These are phyloP conservation scores for Bombus waltoni DNA, from an alignment of 1,140 invertebrate genomes.

Conservation along the genomic window DNA sequence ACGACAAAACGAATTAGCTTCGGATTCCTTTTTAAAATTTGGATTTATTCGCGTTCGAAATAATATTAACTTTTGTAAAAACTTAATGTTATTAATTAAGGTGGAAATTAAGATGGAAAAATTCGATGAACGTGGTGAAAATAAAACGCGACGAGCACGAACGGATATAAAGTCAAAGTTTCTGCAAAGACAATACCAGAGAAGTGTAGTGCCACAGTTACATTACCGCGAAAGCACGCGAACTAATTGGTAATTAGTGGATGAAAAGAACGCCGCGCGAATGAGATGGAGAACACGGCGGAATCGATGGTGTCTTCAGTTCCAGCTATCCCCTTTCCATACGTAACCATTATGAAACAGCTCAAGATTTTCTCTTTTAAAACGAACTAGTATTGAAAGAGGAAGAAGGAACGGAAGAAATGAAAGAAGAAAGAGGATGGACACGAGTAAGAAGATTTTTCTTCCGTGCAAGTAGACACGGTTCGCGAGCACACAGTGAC, in stretches of 20 bases:
- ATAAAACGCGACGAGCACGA: neutral
- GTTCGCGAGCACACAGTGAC: neutral
- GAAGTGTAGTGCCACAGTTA: neutral
- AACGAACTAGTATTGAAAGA: neutral
- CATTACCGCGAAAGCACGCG: neutral
- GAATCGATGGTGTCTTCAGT: neutral
- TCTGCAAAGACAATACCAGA: neutral
- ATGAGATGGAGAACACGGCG: neutral
- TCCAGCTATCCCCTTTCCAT: neutral
- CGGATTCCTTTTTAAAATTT: neutral
- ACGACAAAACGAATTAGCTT: neutral
- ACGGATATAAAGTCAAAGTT: neutral
- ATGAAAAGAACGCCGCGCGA: neutral
- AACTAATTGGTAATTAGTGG: slow-evolving; percentile 41
- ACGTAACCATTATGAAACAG: slow-evolving; percentile 7
- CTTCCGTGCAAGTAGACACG: neutral
- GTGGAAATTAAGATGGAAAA: neutral
- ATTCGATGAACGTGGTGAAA: neutral
- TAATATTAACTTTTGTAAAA: neutral
- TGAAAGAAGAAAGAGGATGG: too few relatives aligned
- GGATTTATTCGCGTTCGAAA: neutral
- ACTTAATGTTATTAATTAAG: neutral
- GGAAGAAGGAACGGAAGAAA: neutral
- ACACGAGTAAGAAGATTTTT: neutral
- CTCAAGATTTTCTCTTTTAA: neutral